Percentiles rank a stretch among this genome's conserved stretches.
phyloP scores from a whole-genome alignment of 2,113 vertebrate species.

The Columbina picui region DNA sequence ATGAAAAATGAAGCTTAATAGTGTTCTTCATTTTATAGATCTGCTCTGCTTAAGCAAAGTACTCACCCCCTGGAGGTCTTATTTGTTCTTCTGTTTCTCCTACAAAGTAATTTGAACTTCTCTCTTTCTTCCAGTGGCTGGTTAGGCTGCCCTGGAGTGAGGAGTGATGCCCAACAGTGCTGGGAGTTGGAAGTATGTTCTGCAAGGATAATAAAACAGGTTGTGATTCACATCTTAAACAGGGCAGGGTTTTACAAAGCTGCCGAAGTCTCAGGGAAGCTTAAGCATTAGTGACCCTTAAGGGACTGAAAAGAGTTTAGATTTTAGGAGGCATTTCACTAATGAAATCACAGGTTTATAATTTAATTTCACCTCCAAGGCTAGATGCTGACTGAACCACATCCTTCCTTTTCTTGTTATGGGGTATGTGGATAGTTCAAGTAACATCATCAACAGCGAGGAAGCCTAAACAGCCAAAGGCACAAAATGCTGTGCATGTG shows the following conservation, averaged over 20 bases:
- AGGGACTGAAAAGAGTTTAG: neutral
- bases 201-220: neutral
- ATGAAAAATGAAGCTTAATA: neutral
- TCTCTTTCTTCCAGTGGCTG: neutral
- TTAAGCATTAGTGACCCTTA: neutral
- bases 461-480: constrained; percentile 11
- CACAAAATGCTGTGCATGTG: neutral
- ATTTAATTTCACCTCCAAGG: constrained; percentile 22
- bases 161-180: neutral
- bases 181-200: neutral
- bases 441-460: neutral
- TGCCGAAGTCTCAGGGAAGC: constrained; percentile 5
- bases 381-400: constrained; percentile 14
- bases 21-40: neutral
- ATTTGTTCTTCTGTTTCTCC: neutral
- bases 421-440: neutral
- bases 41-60: neutral
- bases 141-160: neutral
- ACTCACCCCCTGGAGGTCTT: neutral
- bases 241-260: neutral
- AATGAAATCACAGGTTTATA: constrained; percentile 22
- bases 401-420: constrained; percentile 35
- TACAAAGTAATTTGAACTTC: neutral
- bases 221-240: constrained; percentile 46
- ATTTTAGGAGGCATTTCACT: constrained; percentile 34